Evolutionary conservation across 1,140 invertebrate genomes (phyloP), one percentile per base, ranked within the genome.

Genomic region (Himalopsyche phryganea): DNA sequence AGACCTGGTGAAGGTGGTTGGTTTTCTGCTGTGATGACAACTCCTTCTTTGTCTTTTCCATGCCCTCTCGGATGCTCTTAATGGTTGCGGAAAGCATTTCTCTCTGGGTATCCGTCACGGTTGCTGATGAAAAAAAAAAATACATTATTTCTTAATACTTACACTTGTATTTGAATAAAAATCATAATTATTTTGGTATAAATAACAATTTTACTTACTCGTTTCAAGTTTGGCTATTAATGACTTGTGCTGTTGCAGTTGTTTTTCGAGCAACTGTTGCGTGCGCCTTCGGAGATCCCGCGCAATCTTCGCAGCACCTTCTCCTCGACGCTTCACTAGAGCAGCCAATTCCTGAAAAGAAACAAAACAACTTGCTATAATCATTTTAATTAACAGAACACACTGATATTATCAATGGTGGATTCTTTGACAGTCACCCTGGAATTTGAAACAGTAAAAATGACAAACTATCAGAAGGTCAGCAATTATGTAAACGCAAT

Each of bases 251-350:
- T 93, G 86, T 11, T 83, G 80, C 10, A 94, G 69, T 67, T 92
- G 88, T 60, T 89, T 91, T 48, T 90, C 82, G 3, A 94, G 66
- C 14, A 94, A 68, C 61, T 86, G 85, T 68, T 91, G 89, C 60
- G 90, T 91, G 0, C 89, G 75, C 62, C 88, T 88, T 7, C 88
- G 80, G 42, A 92, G 73, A 69, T 92, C 86, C 42, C 82, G 80
- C 11, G 86, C 86, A 11, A 90, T 75, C 66, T 89, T 89, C 4
- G 84, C 66, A 2, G 84, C 66, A 7, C 85, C 85, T 64, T 89
- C 86, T 67, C 85, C 79, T 18, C 82, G 78, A 50, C 86, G 84
- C 58, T 85, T 81, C 62, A 88, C 85, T 28, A 85, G 80, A 38
- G 55, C 55, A 1, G 63, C 58, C 40, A 65, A 41, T 33, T 61